Evolutionary conservation across 2,888 invertebrate genomes (phyloP), one percentile per base, ranked within the genome.

Genomic region (Ectemnius lituratus): DNA sequence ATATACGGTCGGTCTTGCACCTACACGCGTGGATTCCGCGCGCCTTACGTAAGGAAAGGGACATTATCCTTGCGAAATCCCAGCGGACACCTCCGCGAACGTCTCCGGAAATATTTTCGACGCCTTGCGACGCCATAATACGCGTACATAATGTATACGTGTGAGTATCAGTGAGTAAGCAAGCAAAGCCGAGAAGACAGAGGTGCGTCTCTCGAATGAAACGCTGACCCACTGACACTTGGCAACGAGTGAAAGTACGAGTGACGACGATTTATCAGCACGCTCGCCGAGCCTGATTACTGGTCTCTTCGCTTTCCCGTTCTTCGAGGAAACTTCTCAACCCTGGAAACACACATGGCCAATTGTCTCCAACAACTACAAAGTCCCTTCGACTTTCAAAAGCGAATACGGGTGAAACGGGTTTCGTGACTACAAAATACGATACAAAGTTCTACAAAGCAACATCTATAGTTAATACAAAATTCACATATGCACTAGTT

Each of bases 41-140:
- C 49, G 63, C n/a, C 73, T 82, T 82, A 83, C 83, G 78, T 73
- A 83, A 82, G 78, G 70, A 80, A 82, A 78, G 69, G 64, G 70
- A 70, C 74, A 60, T 80, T 82, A 82, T 80, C 74, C 69, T 72
- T 69, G 83, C 74, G 69, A 82, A 78, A 82, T 67, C 78, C 78
- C 67, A 4, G 37, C 37, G 37, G 67, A 72, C 77, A 76, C 77
- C 72, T 76, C 64, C 65, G 52, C 65, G 62, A 62, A 57, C 57
- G 52, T 37, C 66, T 58, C 76, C 77, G 72, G 67, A 69, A 72
- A 69, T 37, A 58, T 67, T 13, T 20, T 45, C 47, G 4, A 52
- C 52, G 14, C 52, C 52, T 52, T 4, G 52, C 52, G 14, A 16
- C 52, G 14, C 52, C 52, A 52, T 37, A 37, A 37, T 37, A 37